A percentile compares a stretch with the other conserved stretches of the same genome.
Evolutionary conservation across 30 jellyfish, hydroid and myxozoan genomes (phyloP).

Genomic region (Aurelia aurita): DNA sequence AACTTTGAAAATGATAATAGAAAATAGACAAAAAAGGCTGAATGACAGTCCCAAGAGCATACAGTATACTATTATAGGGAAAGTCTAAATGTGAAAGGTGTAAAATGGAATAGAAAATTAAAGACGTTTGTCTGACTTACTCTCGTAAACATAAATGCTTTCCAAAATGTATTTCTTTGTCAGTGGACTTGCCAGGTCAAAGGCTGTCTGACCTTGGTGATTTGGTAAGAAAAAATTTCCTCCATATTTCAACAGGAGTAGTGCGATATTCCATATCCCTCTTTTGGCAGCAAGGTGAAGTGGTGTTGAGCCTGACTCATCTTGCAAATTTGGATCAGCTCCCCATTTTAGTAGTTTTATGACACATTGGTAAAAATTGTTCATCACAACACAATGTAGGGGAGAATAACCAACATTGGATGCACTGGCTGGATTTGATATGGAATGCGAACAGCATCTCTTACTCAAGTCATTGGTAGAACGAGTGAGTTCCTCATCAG

Average conservation of each 20-base stretch:
- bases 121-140: neutral
- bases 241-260: slow-evolving; percentile 7
- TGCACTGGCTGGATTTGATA: neutral
- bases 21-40: too few species aligned
- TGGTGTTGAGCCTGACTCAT: slow-evolving; percentile 32
- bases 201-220: slow-evolving; percentile 10
- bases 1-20: too few species aligned
- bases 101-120: too few species aligned
- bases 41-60: too few species aligned
- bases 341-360: slow-evolving; percentile 13
- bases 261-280: neutral
- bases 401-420: slow-evolving; percentile 31
- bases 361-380: neutral
- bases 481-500: neutral
- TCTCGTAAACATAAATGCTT: neutral
- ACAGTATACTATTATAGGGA: neutral
- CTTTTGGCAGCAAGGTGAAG: slow-evolving; percentile 22
- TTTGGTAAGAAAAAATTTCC: slow-evolving; percentile 21
- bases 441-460: slow-evolving; percentile 19
- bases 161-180: neutral
- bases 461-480: neutral
- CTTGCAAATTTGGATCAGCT: slow-evolving; percentile 34
- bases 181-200: neutral
- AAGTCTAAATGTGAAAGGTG: too few species aligned
- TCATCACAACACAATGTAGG: slow-evolving; percentile 32